These are phyloP conservation scores for Dicrostonyx torquatus DNA, from an alignment of 2,797 vertebrate species.

Conservation along the genomic window DNA sequence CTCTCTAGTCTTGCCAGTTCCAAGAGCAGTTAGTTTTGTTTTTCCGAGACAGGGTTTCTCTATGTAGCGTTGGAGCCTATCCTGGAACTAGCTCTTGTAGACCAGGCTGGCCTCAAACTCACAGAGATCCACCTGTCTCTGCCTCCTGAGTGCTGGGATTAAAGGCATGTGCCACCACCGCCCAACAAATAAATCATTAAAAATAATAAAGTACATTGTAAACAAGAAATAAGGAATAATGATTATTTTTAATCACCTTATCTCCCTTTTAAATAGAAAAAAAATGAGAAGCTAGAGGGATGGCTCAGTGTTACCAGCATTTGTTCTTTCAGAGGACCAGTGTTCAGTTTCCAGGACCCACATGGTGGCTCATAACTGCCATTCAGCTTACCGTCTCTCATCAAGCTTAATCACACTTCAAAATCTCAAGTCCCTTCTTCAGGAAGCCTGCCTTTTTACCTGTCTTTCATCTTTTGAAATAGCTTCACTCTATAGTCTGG, in stretches of 20 bases:
- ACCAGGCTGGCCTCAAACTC: too few species aligned
- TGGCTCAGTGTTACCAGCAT: background rate
- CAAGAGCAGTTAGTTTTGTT: too few species aligned
- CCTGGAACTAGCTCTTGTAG: too few species aligned
- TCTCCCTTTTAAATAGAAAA: background rate
- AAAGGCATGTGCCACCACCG: too few species aligned
- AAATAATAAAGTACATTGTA: background rate
- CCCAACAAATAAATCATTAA: too few species aligned
- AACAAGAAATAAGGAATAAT: background rate
- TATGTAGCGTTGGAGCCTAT: too few species aligned
- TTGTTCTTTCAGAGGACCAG: background rate
- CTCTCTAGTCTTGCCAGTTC: background rate
- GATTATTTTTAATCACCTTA: background rate
- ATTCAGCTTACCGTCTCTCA: background rate
- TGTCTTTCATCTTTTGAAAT: background rate
- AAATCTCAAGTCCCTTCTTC: background rate
- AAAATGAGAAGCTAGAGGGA: background rate
- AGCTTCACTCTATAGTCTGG: background rate
- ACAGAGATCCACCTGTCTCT: too few species aligned
- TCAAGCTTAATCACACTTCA: background rate
- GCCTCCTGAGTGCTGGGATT: too few species aligned
- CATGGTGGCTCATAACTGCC: background rate
- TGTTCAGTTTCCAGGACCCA: background rate
- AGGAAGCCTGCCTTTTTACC: background rate
- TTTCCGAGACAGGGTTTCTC: too few species aligned